Evolutionary conservation across 2,888 invertebrate genomes (phyloP), one percentile per base, ranked within the genome.

Genomic region (Stegana nigrithorax): DNA sequence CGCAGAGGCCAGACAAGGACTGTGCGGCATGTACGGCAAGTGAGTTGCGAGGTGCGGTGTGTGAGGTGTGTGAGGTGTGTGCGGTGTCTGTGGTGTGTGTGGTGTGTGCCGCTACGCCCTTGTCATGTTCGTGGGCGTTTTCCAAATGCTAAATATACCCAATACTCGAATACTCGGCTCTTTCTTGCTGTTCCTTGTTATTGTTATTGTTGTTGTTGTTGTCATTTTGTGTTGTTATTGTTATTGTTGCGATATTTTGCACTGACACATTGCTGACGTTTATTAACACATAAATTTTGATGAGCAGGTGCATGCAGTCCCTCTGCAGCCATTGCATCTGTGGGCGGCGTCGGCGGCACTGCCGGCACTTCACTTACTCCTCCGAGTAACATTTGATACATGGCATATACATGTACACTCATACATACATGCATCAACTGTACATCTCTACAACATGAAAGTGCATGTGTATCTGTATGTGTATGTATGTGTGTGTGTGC

Each of bases 251-350:
- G 8, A 39, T 25, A 42, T 25, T 51, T 66, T 63, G 66, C 59
- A 68, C 66, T 69, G 69, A 69, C 69, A 72, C 72, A 70, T 72
- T 69, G 65, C 67, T 69, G 71, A 72, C 72, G 64, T 72, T 72
- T 72, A 72, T 72, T 72, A 72, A 72, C 72, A 71, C 72, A 72
- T 71, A 71, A 69, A 72, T 72, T 72, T 68, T 69, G 69, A 72
- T 72, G 70, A 69, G 69, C 72, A 72, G 72, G 69, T 72, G 72
- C 67, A 68, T 68, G 63, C 68, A 71, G 69, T 66, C n/a, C n/a
- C n/a, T 62, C n/a, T n/a, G n/a, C n/a, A n/a, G n/a, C n/a, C 32
- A 32, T 32, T 32, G 32, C 32, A 32, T 8, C 32, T 32, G 12
- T 12, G 7, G 6, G 12, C 32, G 7, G 6, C 32, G 32, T 32